A percentile compares a stretch with the other conserved stretches of the same genome.
These are phyloP conservation scores for Bovichtus variegatus DNA, from an alignment of 2,797 vertebrate species.

Conservation along the genomic window DNA sequence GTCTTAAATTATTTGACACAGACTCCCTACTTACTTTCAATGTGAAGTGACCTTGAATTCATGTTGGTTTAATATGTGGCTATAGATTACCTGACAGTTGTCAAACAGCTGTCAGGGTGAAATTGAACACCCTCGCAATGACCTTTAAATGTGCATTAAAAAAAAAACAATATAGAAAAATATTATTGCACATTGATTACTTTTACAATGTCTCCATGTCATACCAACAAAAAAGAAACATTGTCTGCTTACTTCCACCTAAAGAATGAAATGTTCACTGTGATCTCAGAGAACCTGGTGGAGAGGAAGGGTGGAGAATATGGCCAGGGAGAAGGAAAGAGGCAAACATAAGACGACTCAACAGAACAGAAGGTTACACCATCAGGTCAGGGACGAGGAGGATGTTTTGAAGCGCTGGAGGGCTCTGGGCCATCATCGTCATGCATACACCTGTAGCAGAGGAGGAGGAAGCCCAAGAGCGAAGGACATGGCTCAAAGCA, in stretches of 20 bases:
- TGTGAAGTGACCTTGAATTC: too few relatives aligned
- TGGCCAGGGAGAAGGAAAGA: background rate
- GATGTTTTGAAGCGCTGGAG: background rate
- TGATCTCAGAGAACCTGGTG: background rate
- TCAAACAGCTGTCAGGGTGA: too few relatives aligned
- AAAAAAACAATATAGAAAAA: background rate
- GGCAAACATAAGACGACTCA: background rate
- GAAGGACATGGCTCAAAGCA: background rate
- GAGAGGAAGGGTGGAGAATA: background rate
- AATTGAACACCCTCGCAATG: too few relatives aligned
- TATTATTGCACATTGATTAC: background rate
- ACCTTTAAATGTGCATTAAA: background rate
- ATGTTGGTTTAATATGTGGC: too few relatives aligned
- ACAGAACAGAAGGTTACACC: background rate
- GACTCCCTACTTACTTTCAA: background rate
- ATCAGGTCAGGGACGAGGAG: background rate
- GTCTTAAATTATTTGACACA: background rate
- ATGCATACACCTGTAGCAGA: background rate
- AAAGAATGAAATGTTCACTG: background rate
- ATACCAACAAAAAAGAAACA: too few relatives aligned
- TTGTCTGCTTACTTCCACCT: background rate
- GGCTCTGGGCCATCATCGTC: background rate
- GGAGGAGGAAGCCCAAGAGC: background rate
- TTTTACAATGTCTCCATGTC: too few relatives aligned
- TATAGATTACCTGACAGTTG: too few relatives aligned